A percentile compares a stretch with the other conserved stretches of the same genome.
Evolutionary conservation across 2,113 vertebrate species (phyloP).

Genomic region (Pluvialis apricaria): DNA sequence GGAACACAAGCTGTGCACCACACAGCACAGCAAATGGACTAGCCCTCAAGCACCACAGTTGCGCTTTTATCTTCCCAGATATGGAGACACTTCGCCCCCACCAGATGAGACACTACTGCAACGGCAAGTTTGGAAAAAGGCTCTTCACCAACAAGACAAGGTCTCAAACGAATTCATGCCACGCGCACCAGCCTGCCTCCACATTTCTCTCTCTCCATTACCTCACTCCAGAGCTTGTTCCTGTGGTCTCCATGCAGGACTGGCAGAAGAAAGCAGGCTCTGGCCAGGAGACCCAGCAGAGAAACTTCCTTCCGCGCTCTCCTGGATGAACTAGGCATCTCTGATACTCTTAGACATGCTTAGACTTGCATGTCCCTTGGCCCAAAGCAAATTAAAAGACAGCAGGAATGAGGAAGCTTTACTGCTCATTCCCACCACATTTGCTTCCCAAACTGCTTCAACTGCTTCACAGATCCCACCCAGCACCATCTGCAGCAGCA

Average conservation of each 20-base stretch:
- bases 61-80: background rate
- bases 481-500: background rate
- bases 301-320: background rate
- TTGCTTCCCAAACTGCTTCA: background rate
- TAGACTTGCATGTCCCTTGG: background rate
- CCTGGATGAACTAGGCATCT: background rate
- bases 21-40: background rate
- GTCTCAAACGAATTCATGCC: rapidly evolving
- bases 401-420: background rate
- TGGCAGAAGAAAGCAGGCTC: background rate
- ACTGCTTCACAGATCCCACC: background rate
- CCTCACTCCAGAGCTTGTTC: background rate
- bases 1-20: background rate
- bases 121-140: background rate
- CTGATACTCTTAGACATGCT: background rate
- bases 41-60: too few relatives aligned
- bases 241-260: rapidly evolving
- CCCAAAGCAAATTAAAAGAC: background rate
- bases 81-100: background rate
- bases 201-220: background rate
- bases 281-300: background rate
- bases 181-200: rapidly evolving
- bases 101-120: background rate
- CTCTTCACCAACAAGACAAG: background rate
- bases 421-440: background rate